Base-by-base conservation (phyloP, 2,888 invertebrate species). In the Watsonalla cultraria region DNA sequence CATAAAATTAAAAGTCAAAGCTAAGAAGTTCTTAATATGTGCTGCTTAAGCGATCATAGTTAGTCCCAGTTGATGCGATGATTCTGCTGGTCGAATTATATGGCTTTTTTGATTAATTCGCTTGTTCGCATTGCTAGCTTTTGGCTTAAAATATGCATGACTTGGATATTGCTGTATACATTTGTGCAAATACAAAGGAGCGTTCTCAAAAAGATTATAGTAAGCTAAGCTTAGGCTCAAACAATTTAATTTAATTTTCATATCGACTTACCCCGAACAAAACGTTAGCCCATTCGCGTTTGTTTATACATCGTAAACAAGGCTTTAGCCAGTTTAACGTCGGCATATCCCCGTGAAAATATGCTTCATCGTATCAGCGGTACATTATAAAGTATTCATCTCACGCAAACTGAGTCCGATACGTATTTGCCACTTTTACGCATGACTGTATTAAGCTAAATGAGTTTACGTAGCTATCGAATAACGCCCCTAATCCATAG, bases 361-460 rank as follows among this genome's bases (percentile, higher is more conserved):
- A 49, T 49, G 49, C 37, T 49, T 13, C 13, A 48, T 37, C 49
- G 37, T 49, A 37, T 37, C 49, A 49, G 49, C 14, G 37, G 49
- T 15, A 37, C n/a, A 39, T 64, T 60, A 71, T 73, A 68, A 74
- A 72, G 62, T 70, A 75, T 76, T 74, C 66, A 74, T 50, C 46
- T 53, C 59, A 60, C 55, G 52, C 52, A 53, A 57, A 56, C 57
- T 54, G 59, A 57, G 62, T 62, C 64, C 61, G 62, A 64, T 60
- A 57, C 62, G 61, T 74, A 74, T 75, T 75, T 73, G 71, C 69
- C 70, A 72, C 67, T 71, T 76, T 78, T 75, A 73, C 71, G 69
- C 66, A 56, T 58, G 62, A 70, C 52, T 56, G 74, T 69, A 63
- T 64, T 78, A 78, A 82, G 80, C 82, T 70, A 76, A 82, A 82